Base-by-base conservation (phyloP, 2,797 vertebrate genomes). In the Taeniopygia guttata region DNA sequence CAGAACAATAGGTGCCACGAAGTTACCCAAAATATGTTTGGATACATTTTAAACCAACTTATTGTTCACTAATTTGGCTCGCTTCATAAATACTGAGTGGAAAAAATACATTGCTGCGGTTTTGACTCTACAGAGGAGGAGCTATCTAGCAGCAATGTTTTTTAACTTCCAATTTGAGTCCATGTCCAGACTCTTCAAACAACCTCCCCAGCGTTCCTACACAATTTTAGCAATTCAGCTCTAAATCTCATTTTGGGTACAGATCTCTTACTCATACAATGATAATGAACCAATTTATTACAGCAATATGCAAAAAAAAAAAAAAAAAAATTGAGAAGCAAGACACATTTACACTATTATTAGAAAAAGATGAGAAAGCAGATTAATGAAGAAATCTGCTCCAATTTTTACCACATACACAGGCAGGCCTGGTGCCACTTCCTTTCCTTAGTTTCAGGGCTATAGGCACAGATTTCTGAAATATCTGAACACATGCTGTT, bases 11-110 rank as follows among this genome's bases (percentile, higher is more conserved):
- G 54, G 17, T 58, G 32, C 34, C 46, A 75, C 4, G 5, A 55
- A 77, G 13, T 40, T 58, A 72, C 4, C n/a, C 2, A 63, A 77
- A 93, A 75, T 38, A n/a, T 0, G 0, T 60, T 68, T 45, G 13
- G 34, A 54, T 51, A 51, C 2, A 0, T 45, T 83, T 45, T 8
- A 8, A 87, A 75, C 43, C 60, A 87, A 75, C n/a, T 83, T 89
- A 82, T 5, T 80, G 51, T 77, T 74, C 48, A 66, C 34, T 54
- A n/a, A 72, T n/a, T 80, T 55, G 36, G 15, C 23, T 87, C 29
- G 40, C 36, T 62, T 67, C 27, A 45, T 29, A 70, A 93, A 74
- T 25, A 66, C 1, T 0, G 80, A 72, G 21, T 48, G 58, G 32
- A 51, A 83, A 74, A 83, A 66, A n/a, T 1, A 34, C 1, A 58